A percentile compares a stretch with the other conserved stretches of the same genome.
Evolutionary conservation across 2,113 vertebrate genomes (phyloP).

Genomic region (Peromyscus polionotus): DNA sequence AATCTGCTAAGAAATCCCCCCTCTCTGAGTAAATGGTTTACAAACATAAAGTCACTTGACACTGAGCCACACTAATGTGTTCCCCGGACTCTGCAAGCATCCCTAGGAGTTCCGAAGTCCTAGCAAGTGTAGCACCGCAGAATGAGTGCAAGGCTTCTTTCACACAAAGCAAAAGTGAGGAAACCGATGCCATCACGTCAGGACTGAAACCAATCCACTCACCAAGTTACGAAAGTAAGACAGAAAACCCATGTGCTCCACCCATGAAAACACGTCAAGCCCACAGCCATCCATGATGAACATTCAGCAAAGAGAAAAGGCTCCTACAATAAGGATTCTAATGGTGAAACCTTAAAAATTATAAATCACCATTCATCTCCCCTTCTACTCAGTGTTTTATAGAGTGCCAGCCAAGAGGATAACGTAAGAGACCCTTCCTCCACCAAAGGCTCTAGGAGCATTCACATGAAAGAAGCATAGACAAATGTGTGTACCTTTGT

Average conservation of each 20-base stretch:
- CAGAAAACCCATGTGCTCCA: neutral
- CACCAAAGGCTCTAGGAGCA: neutral
- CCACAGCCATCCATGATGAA: neutral
- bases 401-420: neutral
- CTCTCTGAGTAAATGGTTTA: constrained; percentile 87
- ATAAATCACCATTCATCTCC: neutral
- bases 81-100: constrained; percentile 86
- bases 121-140: constrained; percentile 74
- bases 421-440: neutral
- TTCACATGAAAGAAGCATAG: neutral
- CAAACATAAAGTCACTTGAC: constrained; percentile 87
- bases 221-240: neutral
- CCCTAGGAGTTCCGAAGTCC: constrained; percentile 83
- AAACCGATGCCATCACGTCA: constrained; percentile 88
- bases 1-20: constrained; percentile 82
- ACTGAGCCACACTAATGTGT: constrained; percentile 88
- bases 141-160: constrained; percentile 76
- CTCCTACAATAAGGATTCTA: neutral
- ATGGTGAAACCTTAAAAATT: constrained; percentile 10
- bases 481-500: neutral
- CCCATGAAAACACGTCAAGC: constrained; percentile 10
- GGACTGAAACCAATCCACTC: constrained; percentile 68
- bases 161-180: constrained; percentile 83
- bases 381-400: neutral
- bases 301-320: neutral